Percentiles rank a stretch among this genome's conserved stretches.
phyloP scores from a whole-genome alignment of 2,888 invertebrate species.

The Eueremaeus valkanovi region DNA sequence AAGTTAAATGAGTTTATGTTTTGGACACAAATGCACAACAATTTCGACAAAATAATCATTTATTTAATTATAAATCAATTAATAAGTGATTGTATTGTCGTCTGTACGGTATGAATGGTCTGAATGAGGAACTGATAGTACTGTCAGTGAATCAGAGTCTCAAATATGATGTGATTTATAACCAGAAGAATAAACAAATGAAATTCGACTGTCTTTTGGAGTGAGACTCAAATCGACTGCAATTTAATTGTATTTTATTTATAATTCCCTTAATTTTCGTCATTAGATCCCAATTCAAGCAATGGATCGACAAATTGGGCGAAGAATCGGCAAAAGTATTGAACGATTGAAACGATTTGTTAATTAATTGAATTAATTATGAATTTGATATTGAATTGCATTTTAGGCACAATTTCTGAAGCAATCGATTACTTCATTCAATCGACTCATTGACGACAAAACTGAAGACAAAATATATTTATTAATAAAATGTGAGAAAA shows the following conservation, averaged over 20 bases:
- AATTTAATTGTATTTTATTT: background rate
- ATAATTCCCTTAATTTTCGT: background rate
- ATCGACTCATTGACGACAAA: conserved; percentile 16
- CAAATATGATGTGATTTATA: background rate
- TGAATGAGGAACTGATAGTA: background rate
- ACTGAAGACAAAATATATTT: conserved; percentile 36
- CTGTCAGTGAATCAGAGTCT: background rate
- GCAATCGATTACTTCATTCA: conserved; percentile 39
- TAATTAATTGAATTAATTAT: background rate
- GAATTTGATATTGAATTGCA: background rate
- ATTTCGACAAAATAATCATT: background rate
- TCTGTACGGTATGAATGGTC: background rate
- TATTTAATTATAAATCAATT: background rate
- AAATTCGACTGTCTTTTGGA: background rate
- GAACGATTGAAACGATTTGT: background rate
- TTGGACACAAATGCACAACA: background rate
- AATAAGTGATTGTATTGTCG: background rate
- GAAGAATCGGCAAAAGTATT: conserved; percentile 39
- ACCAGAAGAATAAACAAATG: background rate
- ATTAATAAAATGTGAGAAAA: background rate
- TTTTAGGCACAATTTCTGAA: conserved; percentile 40
- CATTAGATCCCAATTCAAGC: background rate
- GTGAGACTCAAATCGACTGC: background rate
- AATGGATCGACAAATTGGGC: conserved; percentile 38
- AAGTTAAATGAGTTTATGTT: too few species aligned